These are phyloP conservation scores for Corapipo altera DNA, from an alignment of 2,113 vertebrate species.

Conservation along the genomic window DNA sequence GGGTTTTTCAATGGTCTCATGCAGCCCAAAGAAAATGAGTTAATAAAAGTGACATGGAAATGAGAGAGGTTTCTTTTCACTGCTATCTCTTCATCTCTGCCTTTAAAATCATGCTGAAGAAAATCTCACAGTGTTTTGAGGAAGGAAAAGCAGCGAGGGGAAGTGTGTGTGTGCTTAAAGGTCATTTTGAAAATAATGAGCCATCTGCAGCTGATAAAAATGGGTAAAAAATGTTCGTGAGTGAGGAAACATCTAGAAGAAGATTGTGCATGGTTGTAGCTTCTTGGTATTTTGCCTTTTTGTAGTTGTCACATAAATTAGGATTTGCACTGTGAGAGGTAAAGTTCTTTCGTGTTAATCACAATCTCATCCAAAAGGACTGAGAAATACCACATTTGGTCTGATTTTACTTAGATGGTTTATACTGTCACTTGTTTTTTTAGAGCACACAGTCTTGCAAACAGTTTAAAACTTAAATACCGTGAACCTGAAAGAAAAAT, in stretches of 20 bases:
- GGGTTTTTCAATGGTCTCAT: background rate
- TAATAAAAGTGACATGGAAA: background rate
- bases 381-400: background rate
- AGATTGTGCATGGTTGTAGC: background rate
- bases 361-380: background rate
- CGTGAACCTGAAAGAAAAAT: background rate
- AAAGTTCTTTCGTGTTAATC: background rate
- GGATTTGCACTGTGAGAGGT: background rate
- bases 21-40: background rate
- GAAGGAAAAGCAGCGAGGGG: background rate
- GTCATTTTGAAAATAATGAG: background rate
- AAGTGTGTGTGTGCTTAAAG: background rate
- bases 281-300: background rate
- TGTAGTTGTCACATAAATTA: background rate
- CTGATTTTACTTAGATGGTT: background rate
- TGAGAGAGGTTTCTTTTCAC: background rate
- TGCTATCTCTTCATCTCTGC: background rate
- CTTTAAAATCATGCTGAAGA: background rate
- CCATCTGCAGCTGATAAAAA: background rate
- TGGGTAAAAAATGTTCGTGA: background rate
- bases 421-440: background rate
- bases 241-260: background rate
- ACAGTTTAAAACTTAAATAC: background rate
- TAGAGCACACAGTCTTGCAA: background rate
- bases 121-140: background rate